Conservation (phyloP, 2,888 invertebrate species). For the Axea sp. region DNA sequence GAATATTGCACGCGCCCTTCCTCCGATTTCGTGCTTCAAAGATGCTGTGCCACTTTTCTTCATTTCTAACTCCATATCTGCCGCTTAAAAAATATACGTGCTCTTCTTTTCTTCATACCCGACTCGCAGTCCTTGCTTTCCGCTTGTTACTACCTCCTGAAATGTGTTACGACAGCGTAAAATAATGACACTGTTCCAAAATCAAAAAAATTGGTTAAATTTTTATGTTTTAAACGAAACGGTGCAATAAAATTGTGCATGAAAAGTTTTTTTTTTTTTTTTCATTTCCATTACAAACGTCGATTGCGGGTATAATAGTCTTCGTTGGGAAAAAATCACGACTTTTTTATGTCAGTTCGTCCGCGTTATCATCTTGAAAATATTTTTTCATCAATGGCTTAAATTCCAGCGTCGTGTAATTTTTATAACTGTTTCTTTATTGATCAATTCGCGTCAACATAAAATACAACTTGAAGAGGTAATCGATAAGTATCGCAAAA, state of each 20-base stretch:
- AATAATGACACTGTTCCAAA: too few species aligned
- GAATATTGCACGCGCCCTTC: conserved; percentile 63
- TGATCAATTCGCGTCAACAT: conserved; percentile 44
- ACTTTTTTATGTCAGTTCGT: conserved; percentile 15
- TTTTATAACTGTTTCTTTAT: conserved; percentile 51
- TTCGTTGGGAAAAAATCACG: background rate
- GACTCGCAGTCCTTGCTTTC: conserved; percentile 17
- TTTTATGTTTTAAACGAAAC: too few species aligned
- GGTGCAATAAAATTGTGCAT: too few species aligned
- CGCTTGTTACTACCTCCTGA: conserved; percentile 31
- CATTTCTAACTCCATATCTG: conserved; percentile 60
- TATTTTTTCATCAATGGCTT: conserved; percentile 10
- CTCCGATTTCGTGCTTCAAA: conserved; percentile 66
- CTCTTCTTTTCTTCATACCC: conserved; percentile 22
- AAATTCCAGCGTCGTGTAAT: conserved; percentile 26
- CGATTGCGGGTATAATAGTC: too few species aligned
- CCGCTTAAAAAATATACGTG: conserved; percentile 43
- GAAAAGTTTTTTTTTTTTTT: too few species aligned
- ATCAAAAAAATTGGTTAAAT: too few species aligned
- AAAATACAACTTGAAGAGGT: conserved; percentile 35
- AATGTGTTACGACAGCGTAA: conserved; percentile 12
- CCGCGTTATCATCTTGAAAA: conserved; percentile 21
- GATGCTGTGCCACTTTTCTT: conserved; percentile 68
- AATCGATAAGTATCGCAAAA: conserved; percentile 50
- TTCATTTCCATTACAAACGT: too few species aligned